These are phyloP conservation scores for Epizoanthus scotinus DNA, from an alignment of 92 coral and sea anemone genomes.

Conservation along the genomic window DNA sequence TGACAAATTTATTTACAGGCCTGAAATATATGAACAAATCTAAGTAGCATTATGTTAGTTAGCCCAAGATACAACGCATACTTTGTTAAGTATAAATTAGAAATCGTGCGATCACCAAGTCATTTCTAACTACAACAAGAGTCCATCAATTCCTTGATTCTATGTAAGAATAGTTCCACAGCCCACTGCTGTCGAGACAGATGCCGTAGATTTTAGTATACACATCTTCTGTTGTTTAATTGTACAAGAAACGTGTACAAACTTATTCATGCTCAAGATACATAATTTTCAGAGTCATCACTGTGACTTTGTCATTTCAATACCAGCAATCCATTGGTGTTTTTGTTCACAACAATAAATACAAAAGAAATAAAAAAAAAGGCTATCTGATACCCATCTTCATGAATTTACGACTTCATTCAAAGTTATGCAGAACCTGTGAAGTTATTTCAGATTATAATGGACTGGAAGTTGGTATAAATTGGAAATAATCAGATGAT, in stretches of 20 bases:
- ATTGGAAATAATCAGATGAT: neutral
- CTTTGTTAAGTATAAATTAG: too few relatives aligned
- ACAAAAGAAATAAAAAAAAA: neutral
- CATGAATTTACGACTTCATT: slow-evolving; percentile 13
- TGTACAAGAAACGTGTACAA: too few relatives aligned
- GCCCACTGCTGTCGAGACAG: too few relatives aligned
- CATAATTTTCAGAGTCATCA: neutral
- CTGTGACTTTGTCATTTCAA: slow-evolving; percentile 7
- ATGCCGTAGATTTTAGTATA: neutral
- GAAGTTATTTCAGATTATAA: neutral
- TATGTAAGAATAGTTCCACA: too few relatives aligned
- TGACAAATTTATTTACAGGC: too few relatives aligned
- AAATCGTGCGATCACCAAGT: too few relatives aligned
- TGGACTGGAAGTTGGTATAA: neutral
- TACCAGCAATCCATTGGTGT: neutral
- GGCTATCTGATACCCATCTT: neutral
- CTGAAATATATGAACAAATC: too few relatives aligned
- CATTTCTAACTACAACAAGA: too few relatives aligned
- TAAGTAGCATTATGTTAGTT: too few relatives aligned
- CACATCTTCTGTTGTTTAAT: neutral
- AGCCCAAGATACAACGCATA: too few relatives aligned
- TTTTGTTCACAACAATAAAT: slow-evolving; percentile 5
- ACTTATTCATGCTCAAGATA: neutral
- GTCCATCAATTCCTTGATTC: too few relatives aligned
- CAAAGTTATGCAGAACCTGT: neutral